Evolutionary conservation across 2,113 vertebrate species (phyloP), one percentile per base, ranked within the genome.

Genomic region (Erinaceus europaeus): DNA sequence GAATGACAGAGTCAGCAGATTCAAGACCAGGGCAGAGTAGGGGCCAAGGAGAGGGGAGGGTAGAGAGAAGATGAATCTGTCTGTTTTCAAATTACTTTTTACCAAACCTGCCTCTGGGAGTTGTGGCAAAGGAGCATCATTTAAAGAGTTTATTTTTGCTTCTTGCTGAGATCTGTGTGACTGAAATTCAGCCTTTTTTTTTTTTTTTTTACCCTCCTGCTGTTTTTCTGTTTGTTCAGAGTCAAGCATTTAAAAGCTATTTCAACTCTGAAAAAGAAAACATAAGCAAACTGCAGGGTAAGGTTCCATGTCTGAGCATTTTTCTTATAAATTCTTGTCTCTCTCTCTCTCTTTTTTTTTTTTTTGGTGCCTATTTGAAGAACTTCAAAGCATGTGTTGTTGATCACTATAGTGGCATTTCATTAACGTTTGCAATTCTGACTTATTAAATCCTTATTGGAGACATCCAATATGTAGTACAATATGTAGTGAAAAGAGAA

Each of bases 301-400:
- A 72, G 53, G 48, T 90, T 92, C 65, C 61, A 44, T 20, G 65
- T 86, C 81, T 90, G 89, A 73, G 82, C 53, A 71, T 90, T 89
- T 88, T 77, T 76, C 64, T 89, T 86, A 85, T 68, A 89, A 94
- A 78, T 79, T 59, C 46, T 53, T n/a, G n/a, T n/a, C n/a, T n/a
- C n/a, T n/a, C n/a, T n/a, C n/a, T n/a, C n/a, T n/a, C n/a, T n/a
- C n/a, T n/a, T 48, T 29, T 76, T 5, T 75, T 36, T 25, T 55
- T 23, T 50, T 36, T 23, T 23, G 29, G 59, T 67, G 4, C 69
- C 69, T 76, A 84, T 86, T 71, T 75, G 44, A 84, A 53, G 17
- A 72, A 93, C 89, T 93, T 92, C 77, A 91, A 95, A 91, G 92
- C 61, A 32, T 55, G 29, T 92, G 90, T 69, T 92, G 74, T 84